Evolutionary conservation across 2,888 invertebrate species (phyloP).

Genomic region (Agrochola macilenta): DNA sequence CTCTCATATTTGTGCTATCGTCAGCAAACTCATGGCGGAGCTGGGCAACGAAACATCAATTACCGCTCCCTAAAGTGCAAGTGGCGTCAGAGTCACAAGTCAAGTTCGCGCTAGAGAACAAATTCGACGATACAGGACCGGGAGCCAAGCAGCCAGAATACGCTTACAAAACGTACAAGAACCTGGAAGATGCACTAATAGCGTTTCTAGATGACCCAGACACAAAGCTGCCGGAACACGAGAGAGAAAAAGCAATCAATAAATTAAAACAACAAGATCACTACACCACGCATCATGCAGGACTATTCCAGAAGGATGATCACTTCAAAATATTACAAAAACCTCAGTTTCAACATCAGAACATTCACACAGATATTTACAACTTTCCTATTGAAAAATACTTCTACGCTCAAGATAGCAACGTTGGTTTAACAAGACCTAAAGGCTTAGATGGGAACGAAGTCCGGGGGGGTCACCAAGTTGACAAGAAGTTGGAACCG

Average conservation of each 20-base stretch:
- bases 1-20: slow-evolving; percentile 69
- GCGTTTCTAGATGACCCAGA: slow-evolving; percentile 84
- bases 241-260: slow-evolving; percentile 74
- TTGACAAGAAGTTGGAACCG: slow-evolving; percentile 57
- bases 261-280: slow-evolving; percentile 63
- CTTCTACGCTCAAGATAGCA: slow-evolving; percentile 26
- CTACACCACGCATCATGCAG: slow-evolving; percentile 19
- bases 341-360: slow-evolving; percentile 28
- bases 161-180: slow-evolving; percentile 83
- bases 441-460: slow-evolving; percentile 21
- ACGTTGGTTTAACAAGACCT: not conserved
- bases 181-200: slow-evolving; percentile 81
- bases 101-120: slow-evolving; percentile 84
- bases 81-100: slow-evolving; percentile 83
- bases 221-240: slow-evolving; percentile 82
- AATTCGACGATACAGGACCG: slow-evolving; percentile 87
- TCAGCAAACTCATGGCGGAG: slow-evolving; percentile 58
- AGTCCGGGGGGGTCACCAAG: slow-evolving; percentile 6
- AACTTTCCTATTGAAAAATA: slow-evolving; percentile 28
- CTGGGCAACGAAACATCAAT: not conserved
- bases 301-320: slow-evolving; percentile 71
- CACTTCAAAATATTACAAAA: slow-evolving; percentile 72
- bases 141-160: slow-evolving; percentile 79
- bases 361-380: not conserved
- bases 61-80: slow-evolving; percentile 16